phyloP scores from a whole-genome alignment of 2,797 vertebrate genomes.

The Brotula barbata region DNA sequence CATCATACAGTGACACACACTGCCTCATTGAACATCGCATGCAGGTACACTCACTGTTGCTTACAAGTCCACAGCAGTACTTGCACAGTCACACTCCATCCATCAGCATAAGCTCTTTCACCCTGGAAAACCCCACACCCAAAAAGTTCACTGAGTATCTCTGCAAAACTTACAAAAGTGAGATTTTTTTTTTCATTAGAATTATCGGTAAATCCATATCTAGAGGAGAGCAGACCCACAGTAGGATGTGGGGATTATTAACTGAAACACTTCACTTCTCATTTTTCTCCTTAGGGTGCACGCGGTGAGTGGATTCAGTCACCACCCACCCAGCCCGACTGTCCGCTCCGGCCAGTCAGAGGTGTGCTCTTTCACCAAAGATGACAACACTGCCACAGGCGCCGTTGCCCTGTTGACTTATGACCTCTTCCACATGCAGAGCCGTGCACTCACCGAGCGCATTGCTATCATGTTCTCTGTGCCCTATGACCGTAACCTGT shows the following conservation, averaged over 20 bases:
- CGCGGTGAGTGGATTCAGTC: constrained; percentile 71
- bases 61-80: constrained; percentile 68
- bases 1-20: constrained; percentile 67
- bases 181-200: constrained; percentile 37
- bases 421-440: constrained; percentile 62
- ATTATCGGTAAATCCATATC: constrained; percentile 1
- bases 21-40: constrained; percentile 74
- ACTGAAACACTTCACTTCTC: neutral
- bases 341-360: constrained; percentile 45
- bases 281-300: constrained; percentile 58
- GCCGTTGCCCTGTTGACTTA: constrained; percentile 55
- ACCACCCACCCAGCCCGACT: constrained; percentile 75
- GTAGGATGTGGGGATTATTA: no score
- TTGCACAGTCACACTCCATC: constrained; percentile 70
- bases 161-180: constrained; percentile 54
- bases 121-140: constrained; percentile 50
- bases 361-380: constrained; percentile 57
- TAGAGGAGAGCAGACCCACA: constrained; percentile 10
- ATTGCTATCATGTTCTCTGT: constrained; percentile 50
- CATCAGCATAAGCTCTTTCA: constrained; percentile 66
- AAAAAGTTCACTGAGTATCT: constrained; percentile 52
- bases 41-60: constrained; percentile 71
- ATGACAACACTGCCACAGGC: constrained; percentile 38
- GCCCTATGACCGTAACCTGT: constrained; percentile 45
- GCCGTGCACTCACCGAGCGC: constrained; percentile 50